Evolutionary conservation across 2,113 vertebrate genomes (phyloP), one percentile per base, ranked within the genome.

Genomic region (Vimba vimba): DNA sequence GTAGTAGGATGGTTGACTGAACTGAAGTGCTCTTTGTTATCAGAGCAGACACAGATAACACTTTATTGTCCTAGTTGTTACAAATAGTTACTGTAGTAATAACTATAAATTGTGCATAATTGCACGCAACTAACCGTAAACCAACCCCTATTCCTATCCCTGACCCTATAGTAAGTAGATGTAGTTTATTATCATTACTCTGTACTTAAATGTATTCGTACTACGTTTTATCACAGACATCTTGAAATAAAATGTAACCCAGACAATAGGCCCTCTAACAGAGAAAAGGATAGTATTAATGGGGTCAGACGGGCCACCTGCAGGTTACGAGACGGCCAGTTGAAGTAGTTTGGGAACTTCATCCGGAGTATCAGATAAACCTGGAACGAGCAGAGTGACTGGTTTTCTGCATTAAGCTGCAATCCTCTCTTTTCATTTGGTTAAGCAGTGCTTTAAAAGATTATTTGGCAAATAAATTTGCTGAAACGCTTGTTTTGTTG

Each of bases 381-480:
- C 43, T 27, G 47, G 6, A 66, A 47, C n/a, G 15, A 27, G n/a
- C 45, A 30, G 11, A 52, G 25, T 21, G 9, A 77, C 47, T 30
- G 15, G 75, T 13, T 77, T 52, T 55, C 5, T 55, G 39, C 23
- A 45, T 4, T 36, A 33, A 60, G 23, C 77, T 27, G 39, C 25
- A 33, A 13, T 64, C n/a, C 75, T 55, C 25, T 30, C 25, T 60
- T 60, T 60, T 19, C 27, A n/a, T 60, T 60, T 59, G 27, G 55
- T 43, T 79, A 25, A 79, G 52, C 55, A n/a, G 30, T 25, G 77
- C 19, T 60, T 79, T 59, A 43, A 59, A 79, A 59, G 33, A 79
- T 39, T 55, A 57, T 59, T 60, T 59, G 5, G 6, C 55, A 79
- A 43, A 60, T 60, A 39, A 36, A 79, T 60, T 36, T 79, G 77